A percentile compares a stretch with the other conserved stretches of the same genome.
Conservation (phyloP, 2,888 invertebrate genomes). For the Stenichneumon culpator region DNA sequence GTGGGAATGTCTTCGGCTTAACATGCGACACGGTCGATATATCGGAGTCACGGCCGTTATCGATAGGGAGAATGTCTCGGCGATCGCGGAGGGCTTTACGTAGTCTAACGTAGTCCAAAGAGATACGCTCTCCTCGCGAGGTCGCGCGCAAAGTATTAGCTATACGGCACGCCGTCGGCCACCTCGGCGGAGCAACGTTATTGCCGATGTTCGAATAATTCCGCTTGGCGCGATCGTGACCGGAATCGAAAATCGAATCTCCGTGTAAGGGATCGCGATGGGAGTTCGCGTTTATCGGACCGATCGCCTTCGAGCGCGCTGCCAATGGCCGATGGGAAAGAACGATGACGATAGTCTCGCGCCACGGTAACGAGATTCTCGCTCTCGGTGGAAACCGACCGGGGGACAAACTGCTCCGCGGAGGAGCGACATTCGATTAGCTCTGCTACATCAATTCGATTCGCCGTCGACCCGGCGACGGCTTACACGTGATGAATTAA, state of each 20-base stretch:
- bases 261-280: conserved; percentile 34
- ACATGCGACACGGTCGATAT: not conserved
- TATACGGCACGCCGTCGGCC: conserved; percentile 20
- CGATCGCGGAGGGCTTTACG: conserved; percentile 40
- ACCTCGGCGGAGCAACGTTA: conserved; percentile 57
- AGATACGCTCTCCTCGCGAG: conserved; percentile 45
- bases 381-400: conserved; percentile 26
- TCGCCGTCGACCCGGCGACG: conserved; percentile 17
- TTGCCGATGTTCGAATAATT: conserved; percentile 65
- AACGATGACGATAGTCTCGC: conserved; percentile 30
- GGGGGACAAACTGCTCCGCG: conserved; percentile 9
- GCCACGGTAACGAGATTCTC: conserved; percentile 46
- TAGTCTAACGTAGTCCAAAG: conserved; percentile 47
- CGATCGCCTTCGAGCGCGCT: conserved; percentile 54
- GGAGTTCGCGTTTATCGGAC: conserved; percentile 54
- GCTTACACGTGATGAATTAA: conserved; percentile 36
- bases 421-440: conserved; percentile 47
- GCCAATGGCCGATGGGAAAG: conserved; percentile 56
- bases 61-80: conserved; percentile 34
- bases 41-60: conserved; percentile 30
- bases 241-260: conserved; percentile 65
- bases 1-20: not conserved
- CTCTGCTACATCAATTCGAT: conserved; percentile 33
- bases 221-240: conserved; percentile 61
- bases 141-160: conserved; percentile 18